Evolutionary conservation across 2,888 invertebrate species (phyloP).

Genomic region (Drosophila phalerata): DNA sequence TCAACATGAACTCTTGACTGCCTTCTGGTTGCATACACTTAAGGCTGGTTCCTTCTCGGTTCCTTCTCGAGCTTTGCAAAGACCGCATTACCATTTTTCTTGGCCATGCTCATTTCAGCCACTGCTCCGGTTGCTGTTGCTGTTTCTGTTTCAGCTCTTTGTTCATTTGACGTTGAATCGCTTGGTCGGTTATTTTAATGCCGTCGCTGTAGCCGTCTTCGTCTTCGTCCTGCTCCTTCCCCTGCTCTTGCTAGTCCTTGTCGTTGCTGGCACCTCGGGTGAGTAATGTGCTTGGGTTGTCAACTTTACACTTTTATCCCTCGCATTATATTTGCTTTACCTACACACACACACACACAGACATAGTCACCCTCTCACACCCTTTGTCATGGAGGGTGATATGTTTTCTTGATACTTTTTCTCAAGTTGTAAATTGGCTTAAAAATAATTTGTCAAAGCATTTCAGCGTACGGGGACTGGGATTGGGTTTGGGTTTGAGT

Average conservation of each 20-base stretch:
- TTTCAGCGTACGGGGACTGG: conserved; percentile 65
- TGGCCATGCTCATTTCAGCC: conserved; percentile 72
- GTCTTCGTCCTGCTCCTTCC: neutral
- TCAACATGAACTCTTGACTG: conserved; percentile 61
- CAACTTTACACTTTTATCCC: conserved; percentile 82
- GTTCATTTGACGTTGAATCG: conserved; percentile 79
- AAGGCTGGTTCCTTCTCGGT: conserved; percentile 24
- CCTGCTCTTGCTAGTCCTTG: conserved; percentile 1
- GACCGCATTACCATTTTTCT: conserved; percentile 77
- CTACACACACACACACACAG: conserved; percentile 42
- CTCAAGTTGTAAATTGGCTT: conserved; percentile 83
- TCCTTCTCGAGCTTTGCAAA: conserved; percentile 36
- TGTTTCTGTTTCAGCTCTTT: conserved; percentile 66
- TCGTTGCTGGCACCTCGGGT: conserved; percentile 73
- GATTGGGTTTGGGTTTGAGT: conserved; percentile 39
- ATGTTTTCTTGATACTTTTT: conserved; percentile 80
- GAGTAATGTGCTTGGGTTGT: conserved; percentile 82
- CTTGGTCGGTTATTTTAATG: conserved; percentile 79
- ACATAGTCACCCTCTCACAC: conserved; percentile 21
- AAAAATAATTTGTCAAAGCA: conserved; percentile 83
- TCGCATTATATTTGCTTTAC: conserved; percentile 79
- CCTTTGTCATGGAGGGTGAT: conserved; percentile 58
- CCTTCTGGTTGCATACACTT: conserved; percentile 63
- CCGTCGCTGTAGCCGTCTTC: conserved; percentile 29
- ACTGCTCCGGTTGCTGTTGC: conserved; percentile 46